These are phyloP conservation scores for Tautogolabrus adspersus DNA, from an alignment of 2,113 vertebrate genomes.

Conservation along the genomic window DNA sequence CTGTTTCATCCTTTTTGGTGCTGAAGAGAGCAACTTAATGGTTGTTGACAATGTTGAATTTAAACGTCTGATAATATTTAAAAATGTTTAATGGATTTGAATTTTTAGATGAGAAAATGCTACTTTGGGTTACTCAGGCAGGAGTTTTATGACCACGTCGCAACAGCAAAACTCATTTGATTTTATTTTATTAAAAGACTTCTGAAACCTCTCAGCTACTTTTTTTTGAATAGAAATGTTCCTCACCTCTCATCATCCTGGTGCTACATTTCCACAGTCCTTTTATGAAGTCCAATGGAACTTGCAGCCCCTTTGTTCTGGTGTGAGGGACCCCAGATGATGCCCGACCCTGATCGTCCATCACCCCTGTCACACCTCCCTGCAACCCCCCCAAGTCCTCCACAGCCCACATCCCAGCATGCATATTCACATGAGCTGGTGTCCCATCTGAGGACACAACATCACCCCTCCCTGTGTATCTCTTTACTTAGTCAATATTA, in stretches of 20 bases:
- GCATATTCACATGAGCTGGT: constrained; percentile 82
- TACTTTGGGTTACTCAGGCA: too few species aligned
- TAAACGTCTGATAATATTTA: too few species aligned
- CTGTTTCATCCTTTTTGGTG: too few species aligned
- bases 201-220: background rate
- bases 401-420: constrained; percentile 69
- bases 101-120: too few species aligned
- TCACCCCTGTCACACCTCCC: constrained; percentile 76
- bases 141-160: too few species aligned
- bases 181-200: too few species aligned
- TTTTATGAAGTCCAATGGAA: constrained; percentile 73
- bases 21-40: too few species aligned
- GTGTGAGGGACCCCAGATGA: constrained; percentile 78
- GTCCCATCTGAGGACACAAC: constrained; percentile 74
- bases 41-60: too few species aligned
- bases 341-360: constrained; percentile 72
- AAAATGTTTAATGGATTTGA: too few species aligned
- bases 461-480: constrained; percentile 64
- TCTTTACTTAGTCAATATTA: constrained; percentile 77
- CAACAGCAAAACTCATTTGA: too few species aligned
- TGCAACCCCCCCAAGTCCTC: constrained; percentile 47
- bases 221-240: background rate
- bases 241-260: background rate
- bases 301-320: constrained; percentile 56
- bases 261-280: constrained; percentile 53